A percentile compares a stretch with the other conserved stretches of the same genome.
Evolutionary conservation across 2,113 vertebrate genomes (phyloP).

Genomic region (Chaetodon trifascialis): DNA sequence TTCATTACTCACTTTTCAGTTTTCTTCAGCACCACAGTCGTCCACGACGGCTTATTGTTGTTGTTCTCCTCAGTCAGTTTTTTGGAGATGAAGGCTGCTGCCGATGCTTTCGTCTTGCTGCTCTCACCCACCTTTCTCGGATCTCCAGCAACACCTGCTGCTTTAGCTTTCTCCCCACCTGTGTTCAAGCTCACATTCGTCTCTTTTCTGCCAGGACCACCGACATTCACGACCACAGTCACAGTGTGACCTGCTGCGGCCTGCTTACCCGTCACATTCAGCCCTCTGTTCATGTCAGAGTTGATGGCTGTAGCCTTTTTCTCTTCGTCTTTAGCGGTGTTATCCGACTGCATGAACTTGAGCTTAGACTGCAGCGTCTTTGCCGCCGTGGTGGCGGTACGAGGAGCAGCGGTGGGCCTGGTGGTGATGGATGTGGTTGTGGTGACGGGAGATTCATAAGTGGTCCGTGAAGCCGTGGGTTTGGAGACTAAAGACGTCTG

Average conservation of each 20-base stretch:
- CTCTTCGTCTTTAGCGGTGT: background rate
- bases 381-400: conserved; percentile 52
- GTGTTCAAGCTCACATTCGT: background rate
- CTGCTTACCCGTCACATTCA: conserved; percentile 1
- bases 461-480: conserved; percentile 4
- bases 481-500: background rate
- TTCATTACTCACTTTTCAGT: conserved; percentile 62
- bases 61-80: conserved; percentile 75
- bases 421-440: conserved; percentile 13
- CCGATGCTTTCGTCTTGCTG: conserved; percentile 52
- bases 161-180: conserved; percentile 5
- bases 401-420: conserved; percentile 42
- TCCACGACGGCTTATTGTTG: conserved; percentile 54
- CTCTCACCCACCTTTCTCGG: background rate
- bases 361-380: conserved; percentile 87
- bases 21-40: conserved; percentile 38
- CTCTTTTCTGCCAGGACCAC: conserved; percentile 15
- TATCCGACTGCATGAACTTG: conserved; percentile 79
- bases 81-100: conserved; percentile 77
- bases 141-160: background rate
- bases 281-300: conserved; percentile 23
- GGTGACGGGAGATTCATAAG: background rate
- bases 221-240: conserved; percentile 45
- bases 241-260: conserved; percentile 27
- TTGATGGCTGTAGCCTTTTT: conserved; percentile 9